Evolutionary conservation across 1,140 invertebrate species (phyloP), one percentile per base, ranked within the genome.

Genomic region (Pseudomyrmex sp.): DNA sequence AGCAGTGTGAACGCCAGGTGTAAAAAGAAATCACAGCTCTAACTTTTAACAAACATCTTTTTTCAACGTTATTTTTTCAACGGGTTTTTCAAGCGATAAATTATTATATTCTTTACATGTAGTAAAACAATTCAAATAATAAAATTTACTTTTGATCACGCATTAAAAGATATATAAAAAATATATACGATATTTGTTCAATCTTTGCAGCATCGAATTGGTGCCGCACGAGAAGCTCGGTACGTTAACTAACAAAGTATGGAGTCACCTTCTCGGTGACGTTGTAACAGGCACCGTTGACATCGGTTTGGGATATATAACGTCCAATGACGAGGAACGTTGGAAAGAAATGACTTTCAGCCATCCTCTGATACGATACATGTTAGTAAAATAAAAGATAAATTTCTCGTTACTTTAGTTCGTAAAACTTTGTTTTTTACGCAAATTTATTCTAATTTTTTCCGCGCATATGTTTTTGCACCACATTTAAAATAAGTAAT

Each of bases 231-330:
- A 94, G 69, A 95, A 95, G 85, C 90, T 96, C 1, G 96, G 96
- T 1, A 95, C 95, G 12, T 92, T 95, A 61, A 94, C 94, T 4
- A 95, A 95, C 52, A 95, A 95, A 90, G 93, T 95, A 2, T 96
- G 95, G 95, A 95, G 94, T 0, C 95, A 96, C 73, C 93, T 96
- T 46, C 93, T 96, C 0, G 95, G 95, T 4, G 95, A 95, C 15
- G 93, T 96, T 1, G 94, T 95, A 18, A 89, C 93, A 4, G 94
- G 94, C 12, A 93, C 94, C 2, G 94, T 96, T 0, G 96, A 96
- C 73, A 91, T 96, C 44, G 96, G 95, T 0, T 86, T 96, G 20
- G 95, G 96, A 76, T 95, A 95, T 3, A 95, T 96, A 2, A 95
- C 95, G 0, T 94, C 95, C 0, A 94, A 94, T 23, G 86, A 94